Base-by-base conservation (phyloP, 2,113 vertebrate species). In the Benitochromis conjunctus region DNA sequence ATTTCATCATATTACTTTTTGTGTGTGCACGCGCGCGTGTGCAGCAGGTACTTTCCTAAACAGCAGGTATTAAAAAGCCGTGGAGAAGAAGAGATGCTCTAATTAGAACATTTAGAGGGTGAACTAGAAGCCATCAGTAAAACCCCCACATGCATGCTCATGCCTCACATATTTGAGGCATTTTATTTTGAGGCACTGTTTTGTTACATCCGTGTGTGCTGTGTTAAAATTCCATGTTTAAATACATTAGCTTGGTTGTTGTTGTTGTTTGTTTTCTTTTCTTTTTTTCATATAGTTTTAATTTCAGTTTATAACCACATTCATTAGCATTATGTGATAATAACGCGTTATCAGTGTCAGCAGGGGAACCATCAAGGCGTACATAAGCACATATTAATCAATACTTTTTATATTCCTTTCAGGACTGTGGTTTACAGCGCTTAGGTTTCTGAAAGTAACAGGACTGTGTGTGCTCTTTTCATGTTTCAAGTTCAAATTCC, bases 21-120 rank as follows among this genome's bases (percentile, higher is more conserved):
- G 60, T 89, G 86, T 64, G 16, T 64, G 13, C 79, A 78, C 58
- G 56, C 56, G 69, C 3, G 18, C 36, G 38, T 16, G 26, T 64
- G 78, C 66, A 62, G 48, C 87, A 90, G 91, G 92, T 93, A 88
- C 88, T 89, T 94, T 91, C 86, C 90, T 83, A 3, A 16, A 81
- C 91, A 86, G 82, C 91, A 86, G 41, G 13, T 69, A 86, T 81
- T 60, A 56, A 85, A 86, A 90, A 53, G 57, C 84, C 6, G 60
- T 51, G 58, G 66, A 53, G 5, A 79, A 81, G 69, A 9, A 79
- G 69, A 92, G 60, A 80, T 88, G 74, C 80, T 86, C 29, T 76
- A 92, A 86, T 92, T 88, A 79, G 78, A 79, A 6, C 64, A 85
- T 92, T 93, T 91, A 91, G 53, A 90, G 82, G 88, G 80, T 88